Conservation (phyloP, 2,888 invertebrate genomes). For the Trissoscelio sp. region DNA sequence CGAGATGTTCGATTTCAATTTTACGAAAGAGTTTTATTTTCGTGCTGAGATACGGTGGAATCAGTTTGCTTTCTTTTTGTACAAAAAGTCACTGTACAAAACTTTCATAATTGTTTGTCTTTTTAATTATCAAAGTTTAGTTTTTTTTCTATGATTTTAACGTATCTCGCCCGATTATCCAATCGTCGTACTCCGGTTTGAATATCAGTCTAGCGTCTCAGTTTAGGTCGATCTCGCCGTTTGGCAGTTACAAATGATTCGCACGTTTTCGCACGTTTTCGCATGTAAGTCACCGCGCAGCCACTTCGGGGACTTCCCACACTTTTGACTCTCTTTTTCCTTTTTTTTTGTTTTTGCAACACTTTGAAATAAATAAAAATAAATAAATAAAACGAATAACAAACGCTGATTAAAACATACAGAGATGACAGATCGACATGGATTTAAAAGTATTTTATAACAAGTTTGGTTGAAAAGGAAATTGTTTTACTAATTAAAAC, state of each 20-base stretch:
- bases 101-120: constrained; percentile 16
- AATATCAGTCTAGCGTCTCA: constrained; percentile 73
- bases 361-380: background rate
- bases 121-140: constrained; percentile 20
- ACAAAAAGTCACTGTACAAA: constrained; percentile 52
- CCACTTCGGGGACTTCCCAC: constrained; percentile 53
- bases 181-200: constrained; percentile 69
- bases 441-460: too few relatives aligned
- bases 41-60: constrained; percentile 30
- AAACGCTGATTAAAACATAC: too few relatives aligned
- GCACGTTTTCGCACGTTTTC: constrained; percentile 9
- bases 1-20: constrained; percentile 35
- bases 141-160: constrained; percentile 51
- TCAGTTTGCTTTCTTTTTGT: constrained; percentile 27
- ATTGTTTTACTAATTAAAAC: too few relatives aligned
- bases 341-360: background rate
- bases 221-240: constrained; percentile 71
- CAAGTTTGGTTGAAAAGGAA: too few relatives aligned
- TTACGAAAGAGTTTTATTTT: constrained; percentile 31
- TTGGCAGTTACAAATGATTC: constrained; percentile 70
- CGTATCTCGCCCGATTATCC: constrained; percentile 65
- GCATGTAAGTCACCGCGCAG: constrained; percentile 53
- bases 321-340: background rate
- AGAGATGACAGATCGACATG: too few relatives aligned
- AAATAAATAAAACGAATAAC: constrained; percentile 7